Evolutionary conservation across 2,113 vertebrate genomes (phyloP), one percentile per base, ranked within the genome.

Genomic region (Baryphthengus martii): DNA sequence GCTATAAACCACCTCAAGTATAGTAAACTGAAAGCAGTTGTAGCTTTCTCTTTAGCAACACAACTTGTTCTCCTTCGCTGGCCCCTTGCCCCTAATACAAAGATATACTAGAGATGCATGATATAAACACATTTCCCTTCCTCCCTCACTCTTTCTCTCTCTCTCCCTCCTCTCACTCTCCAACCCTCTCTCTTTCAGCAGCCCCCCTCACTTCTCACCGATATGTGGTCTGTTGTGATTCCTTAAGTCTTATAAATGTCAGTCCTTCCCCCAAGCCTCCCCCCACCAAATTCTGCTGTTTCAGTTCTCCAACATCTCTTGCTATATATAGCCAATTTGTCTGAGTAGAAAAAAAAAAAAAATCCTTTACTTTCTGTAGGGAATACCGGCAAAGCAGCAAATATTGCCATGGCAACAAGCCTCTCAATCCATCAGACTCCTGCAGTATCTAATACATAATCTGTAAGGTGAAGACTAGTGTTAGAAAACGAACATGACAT

Each of bases 351-450:
- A 95, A 96, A 96, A 89, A 96, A 96, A 74, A 96, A 96, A 95
- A 86, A 76, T 78, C 95, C 94, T 95, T 94, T 95, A 92, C 96
- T 98, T 98, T 98, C 98, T 96, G 96, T 68, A 97, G 98, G 98
- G 98, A 98, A 98, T 98, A 98, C 98, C 97, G 98, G 98, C 97
- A 97, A 97, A 97, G 98, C 98, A 98, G 98, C 90, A 88, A 97
- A 93, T 96, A 97, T 99, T 98, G 98, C 99, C 98, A 98, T 98
- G 98, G 98, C 97, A 99, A 99, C 98, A 29, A 94, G 96, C 90
- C 85, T 98, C 97, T 98, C 97, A 77, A 97, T 97, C 98, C 97
- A 97, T 96, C 96, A 97, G 98, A 92, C 96, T 95, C 96, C 96
- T 19, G 96, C 96, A 96, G 97, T 94, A 96, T 95, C 94, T 98